phyloP scores from a whole-genome alignment of 2,888 invertebrate species.

The Tryphoninae sp. region DNA sequence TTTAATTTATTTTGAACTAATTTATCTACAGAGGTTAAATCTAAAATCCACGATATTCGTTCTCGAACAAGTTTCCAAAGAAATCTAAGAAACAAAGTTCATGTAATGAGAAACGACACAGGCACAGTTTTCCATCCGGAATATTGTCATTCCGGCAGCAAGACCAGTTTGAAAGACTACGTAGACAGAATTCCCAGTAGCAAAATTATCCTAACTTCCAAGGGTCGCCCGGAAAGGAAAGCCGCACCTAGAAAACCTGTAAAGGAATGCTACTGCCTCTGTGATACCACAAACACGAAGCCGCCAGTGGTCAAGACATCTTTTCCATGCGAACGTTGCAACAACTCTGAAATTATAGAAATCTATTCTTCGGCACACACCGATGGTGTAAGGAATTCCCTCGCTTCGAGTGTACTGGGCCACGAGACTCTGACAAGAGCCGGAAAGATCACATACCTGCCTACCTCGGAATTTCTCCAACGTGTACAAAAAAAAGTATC shows the following conservation, averaged over 20 bases:
- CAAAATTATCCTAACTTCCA: slow-evolving; percentile 70
- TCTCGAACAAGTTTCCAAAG: not conserved
- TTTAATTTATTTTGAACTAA: not conserved
- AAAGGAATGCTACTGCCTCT: slow-evolving; percentile 74
- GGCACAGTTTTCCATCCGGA: slow-evolving; percentile 64
- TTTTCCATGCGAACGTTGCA: slow-evolving; percentile 63
- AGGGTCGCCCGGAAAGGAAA: slow-evolving; percentile 58
- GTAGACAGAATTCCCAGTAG: slow-evolving; percentile 62
- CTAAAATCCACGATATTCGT: not conserved
- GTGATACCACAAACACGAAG: slow-evolving; percentile 61
- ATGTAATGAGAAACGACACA: slow-evolving; percentile 67
- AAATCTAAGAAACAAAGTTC: not conserved
- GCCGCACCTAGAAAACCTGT: slow-evolving; percentile 68
- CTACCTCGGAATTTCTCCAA: slow-evolving; percentile 75
- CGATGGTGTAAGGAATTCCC: slow-evolving; percentile 18
- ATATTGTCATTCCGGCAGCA: slow-evolving; percentile 42
- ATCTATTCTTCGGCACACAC: slow-evolving; percentile 14
- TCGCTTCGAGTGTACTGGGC: slow-evolving; percentile 60
- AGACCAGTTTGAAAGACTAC: slow-evolving; percentile 19
- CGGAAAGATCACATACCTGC: slow-evolving; percentile 71
- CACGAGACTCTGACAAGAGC: slow-evolving; percentile 71
- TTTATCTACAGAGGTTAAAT: not conserved
- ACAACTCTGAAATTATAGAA: slow-evolving; percentile 47
- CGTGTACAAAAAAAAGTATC: slow-evolving; percentile 68
- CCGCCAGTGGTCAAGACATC: slow-evolving; percentile 57